Percentiles rank a stretch among this genome's conserved stretches.
Conservation (phyloP, 2,113 vertebrate genomes). For the Halcyon senegalensis region DNA sequence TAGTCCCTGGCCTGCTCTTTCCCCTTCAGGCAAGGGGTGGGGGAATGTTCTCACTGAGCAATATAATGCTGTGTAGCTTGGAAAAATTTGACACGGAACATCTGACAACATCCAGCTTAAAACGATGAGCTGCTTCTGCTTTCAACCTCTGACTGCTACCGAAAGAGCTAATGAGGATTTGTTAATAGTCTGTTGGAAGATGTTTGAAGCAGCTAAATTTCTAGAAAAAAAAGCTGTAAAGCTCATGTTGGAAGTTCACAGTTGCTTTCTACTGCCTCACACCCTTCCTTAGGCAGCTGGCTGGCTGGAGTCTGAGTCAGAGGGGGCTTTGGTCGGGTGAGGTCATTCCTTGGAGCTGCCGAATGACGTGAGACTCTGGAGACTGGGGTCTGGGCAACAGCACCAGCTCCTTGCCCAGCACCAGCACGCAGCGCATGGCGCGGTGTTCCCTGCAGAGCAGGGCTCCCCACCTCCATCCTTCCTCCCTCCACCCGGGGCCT, state of each 20-base stretch:
- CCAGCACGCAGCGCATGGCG: accelerated
- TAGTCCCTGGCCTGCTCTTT: neutral
- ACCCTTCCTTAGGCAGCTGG: neutral
- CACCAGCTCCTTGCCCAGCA: neutral
- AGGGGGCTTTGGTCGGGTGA: neutral
- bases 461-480: neutral
- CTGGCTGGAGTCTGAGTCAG: neutral
- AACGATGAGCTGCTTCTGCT: neutral
- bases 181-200: neutral
- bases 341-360: neutral
- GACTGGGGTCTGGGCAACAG: neutral
- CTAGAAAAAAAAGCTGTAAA: neutral
- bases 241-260: neutral
- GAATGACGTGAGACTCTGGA: neutral
- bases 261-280: neutral
- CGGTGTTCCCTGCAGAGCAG: neutral
- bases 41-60: neutral
- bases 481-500: accelerated
- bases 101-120: neutral
- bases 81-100: neutral
- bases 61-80: neutral
- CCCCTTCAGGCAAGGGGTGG: neutral
- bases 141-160: neutral
- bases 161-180: neutral
- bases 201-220: neutral